Evolutionary conservation across 1,140 invertebrate genomes (phyloP), one percentile per base, ranked within the genome.

Genomic region (Homalodisca vitripennis): DNA sequence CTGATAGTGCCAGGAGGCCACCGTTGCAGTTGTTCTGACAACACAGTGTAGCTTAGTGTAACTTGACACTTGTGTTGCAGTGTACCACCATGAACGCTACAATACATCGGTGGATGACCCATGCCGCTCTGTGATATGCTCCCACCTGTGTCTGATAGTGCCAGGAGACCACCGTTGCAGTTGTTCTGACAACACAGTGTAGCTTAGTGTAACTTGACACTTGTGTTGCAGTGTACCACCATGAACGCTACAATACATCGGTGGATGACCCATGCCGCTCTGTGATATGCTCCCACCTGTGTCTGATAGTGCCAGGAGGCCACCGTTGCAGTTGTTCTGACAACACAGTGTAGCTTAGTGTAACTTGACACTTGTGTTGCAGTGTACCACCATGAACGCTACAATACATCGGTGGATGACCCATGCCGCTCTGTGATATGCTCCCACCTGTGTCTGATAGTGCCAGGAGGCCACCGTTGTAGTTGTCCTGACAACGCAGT

Each of bases 241-340:
- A 83, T 48, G 79, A 86, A 55, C 87, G 90, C 69, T 95, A 95
- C 80, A 95, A 96, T 75, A 87, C 83, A 27, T 85, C 88, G 0
- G 78, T 92, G 20, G 81, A 81, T 1, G 90, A 94, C 78, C 86
- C 87, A 1, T 98, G 95, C 77, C 80, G 80, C 24, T 83, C 84
- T 3, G 83, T 85, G 26, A 81, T 83, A 17, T 98, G 97, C 79
- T 91, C 92, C 22, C 96, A 98, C 84, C 82, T 98, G 26, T 98
- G 97, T 80, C 83, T 98, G 10, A 81, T 93, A 1, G 89, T 97
- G 57, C 96, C 95, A 0, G 87, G 85, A 24, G 94, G 94, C 0
- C 87, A 89, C 73, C 86, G 89, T 10, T 99, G 96, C 78, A 86
- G 89, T 2, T 99, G 97, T 80, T 95, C 97, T 0, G 95, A 98